A percentile compares a stretch with the other conserved stretches of the same genome.
Evolutionary conservation across 23 tunicate species (phyloP).

Genomic region (Corella eumyota): DNA sequence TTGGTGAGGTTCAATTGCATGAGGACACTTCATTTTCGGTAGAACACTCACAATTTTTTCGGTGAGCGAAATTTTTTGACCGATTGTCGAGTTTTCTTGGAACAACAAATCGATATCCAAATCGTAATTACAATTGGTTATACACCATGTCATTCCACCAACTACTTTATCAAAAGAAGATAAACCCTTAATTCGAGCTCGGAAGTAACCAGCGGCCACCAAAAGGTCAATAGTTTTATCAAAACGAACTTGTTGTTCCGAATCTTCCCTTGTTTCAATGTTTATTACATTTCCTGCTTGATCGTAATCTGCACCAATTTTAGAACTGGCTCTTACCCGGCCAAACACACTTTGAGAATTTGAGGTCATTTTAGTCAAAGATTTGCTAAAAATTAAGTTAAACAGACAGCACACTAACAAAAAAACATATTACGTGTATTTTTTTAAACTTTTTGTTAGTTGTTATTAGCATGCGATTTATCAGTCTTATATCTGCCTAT

Average conservation of each 20-base stretch:
- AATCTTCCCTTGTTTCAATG: slow-evolving; percentile 87
- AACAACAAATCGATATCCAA: slow-evolving; percentile 84
- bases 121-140: slow-evolving; percentile 76
- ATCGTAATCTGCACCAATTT: slow-evolving; percentile 65
- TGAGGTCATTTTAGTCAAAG: no score
- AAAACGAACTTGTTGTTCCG: slow-evolving; percentile 41
- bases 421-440: no score
- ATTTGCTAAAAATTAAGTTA: no score
- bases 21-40: slow-evolving; percentile 80
- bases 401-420: no score
- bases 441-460: no score
- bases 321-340: slow-evolving; percentile 52
- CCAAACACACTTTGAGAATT: slow-evolving; percentile 42
- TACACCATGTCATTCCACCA: slow-evolving; percentile 97
- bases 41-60: slow-evolving; percentile 83
- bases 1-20: slow-evolving; percentile 89
- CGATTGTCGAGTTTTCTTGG: slow-evolving; percentile 92
- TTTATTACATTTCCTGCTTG: slow-evolving; percentile 59
- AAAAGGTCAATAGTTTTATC: slow-evolving; percentile 72
- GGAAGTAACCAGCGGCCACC: slow-evolving; percentile 86
- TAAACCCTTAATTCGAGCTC: slow-evolving; percentile 88
- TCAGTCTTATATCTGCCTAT: no score
- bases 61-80: slow-evolving; percentile 86
- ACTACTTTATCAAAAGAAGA: slow-evolving; percentile 88
- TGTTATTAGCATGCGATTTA: no score